phyloP scores from a whole-genome alignment of 2,113 vertebrate genomes.

The Phrynosoma blainvillii region DNA sequence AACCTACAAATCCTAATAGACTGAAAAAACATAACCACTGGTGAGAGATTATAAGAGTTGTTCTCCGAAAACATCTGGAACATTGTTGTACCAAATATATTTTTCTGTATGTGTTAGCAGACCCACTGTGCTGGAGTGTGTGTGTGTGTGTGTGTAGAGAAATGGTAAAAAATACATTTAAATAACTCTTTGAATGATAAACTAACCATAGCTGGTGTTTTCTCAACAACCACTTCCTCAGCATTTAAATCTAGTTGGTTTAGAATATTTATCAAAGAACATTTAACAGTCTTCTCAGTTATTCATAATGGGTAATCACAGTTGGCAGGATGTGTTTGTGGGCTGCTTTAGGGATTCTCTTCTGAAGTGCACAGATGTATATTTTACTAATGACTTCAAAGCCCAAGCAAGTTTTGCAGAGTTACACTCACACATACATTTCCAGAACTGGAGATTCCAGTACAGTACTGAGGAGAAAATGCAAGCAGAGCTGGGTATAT shows the following conservation, averaged over 20 bases:
- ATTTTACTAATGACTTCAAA: background rate
- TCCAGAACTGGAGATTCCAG: background rate
- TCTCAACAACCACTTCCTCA: constrained; percentile 54
- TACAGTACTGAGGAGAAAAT: accelerated
- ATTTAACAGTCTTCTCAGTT: constrained; percentile 38
- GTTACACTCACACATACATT: background rate
- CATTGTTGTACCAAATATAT: background rate
- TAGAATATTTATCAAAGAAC: constrained; percentile 54
- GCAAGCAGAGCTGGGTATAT: background rate
- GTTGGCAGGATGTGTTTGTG: constrained; percentile 45
- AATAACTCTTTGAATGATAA: background rate
- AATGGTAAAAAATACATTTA: background rate
- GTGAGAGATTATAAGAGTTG: no score
- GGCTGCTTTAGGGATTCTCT: constrained; percentile 30
- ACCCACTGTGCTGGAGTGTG: background rate
- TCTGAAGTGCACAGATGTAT: constrained; percentile 35
- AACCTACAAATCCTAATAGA: no score
- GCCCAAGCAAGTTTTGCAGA: constrained; percentile 1
- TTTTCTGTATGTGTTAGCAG: background rate
- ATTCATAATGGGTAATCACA: constrained; percentile 56
- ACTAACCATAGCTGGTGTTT: constrained; percentile 30
- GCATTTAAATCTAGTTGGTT: constrained; percentile 47
- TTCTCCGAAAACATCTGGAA: no score
- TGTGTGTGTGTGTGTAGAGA: background rate
- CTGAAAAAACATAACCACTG: no score